phyloP scores from a whole-genome alignment of 2,888 invertebrate species.

The Ischnura elegans region DNA sequence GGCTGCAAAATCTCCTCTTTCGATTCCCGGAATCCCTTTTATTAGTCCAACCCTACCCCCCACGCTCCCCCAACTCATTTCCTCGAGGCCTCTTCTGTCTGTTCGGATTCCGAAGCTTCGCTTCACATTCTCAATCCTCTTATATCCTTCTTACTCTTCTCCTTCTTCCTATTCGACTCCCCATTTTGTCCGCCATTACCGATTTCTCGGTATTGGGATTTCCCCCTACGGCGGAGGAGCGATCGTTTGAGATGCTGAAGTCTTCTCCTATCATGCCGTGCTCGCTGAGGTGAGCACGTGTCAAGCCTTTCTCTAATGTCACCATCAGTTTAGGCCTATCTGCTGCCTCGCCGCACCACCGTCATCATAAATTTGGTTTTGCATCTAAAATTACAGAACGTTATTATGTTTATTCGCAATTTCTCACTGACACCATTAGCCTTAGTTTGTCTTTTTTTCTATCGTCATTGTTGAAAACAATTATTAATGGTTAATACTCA shows the following conservation, averaged over 20 bases:
- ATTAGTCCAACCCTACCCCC: not conserved
- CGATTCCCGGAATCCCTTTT: not conserved
- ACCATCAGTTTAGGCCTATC: too few species aligned
- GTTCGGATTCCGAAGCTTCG: not conserved
- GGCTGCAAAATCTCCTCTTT: not conserved
- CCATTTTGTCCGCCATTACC: not conserved
- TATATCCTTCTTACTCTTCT: not conserved
- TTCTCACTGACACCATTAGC: too few species aligned
- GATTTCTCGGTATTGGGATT: constrained; percentile 3
- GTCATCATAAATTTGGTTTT: too few species aligned
- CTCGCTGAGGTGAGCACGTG: too few species aligned
- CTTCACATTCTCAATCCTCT: not conserved
- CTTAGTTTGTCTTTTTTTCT: too few species aligned
- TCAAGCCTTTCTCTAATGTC: too few species aligned
- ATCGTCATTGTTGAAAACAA: too few species aligned
- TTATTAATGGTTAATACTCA: too few species aligned
- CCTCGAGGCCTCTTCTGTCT: not conserved
- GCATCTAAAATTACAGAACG: too few species aligned
- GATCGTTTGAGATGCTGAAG: not conserved
- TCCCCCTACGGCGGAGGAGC: not conserved
- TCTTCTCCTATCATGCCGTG: too few species aligned
- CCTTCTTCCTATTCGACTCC: not conserved
- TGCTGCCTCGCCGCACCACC: too few species aligned
- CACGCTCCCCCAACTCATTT: not conserved
- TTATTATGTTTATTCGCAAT: too few species aligned